Evolutionary conservation across 37 sponge, comb jelly and placozoan species (phyloP).

Genomic region (Ianthella basta): DNA sequence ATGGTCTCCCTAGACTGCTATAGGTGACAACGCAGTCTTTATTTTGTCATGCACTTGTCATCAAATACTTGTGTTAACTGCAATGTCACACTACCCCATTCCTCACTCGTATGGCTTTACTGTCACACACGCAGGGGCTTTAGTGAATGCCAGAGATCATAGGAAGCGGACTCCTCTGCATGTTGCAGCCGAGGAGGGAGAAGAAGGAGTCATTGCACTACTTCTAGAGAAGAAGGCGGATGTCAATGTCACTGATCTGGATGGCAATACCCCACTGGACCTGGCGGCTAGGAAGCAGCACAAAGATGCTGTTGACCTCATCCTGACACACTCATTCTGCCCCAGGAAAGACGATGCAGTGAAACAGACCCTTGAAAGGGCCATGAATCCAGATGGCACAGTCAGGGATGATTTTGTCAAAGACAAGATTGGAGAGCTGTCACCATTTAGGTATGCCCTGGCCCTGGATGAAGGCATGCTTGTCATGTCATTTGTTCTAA

Average conservation of each 20-base stretch:
- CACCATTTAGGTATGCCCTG: slow-evolving; percentile 11
- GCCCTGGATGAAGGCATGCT: no score
- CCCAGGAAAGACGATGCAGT: neutral
- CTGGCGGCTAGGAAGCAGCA: slow-evolving; percentile 12
- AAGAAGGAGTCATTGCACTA: neutral
- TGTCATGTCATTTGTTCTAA: no score
- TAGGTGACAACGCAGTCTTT: no score
- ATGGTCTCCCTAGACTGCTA: no score
- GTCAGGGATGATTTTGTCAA: neutral
- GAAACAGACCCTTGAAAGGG: neutral
- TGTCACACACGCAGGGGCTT: neutral
- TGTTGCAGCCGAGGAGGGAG: slow-evolving; percentile 33
- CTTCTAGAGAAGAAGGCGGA: slow-evolving; percentile 17
- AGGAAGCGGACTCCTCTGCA: slow-evolving; percentile 30
- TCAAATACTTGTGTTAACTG: no score
- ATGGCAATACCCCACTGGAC: slow-evolving; percentile 22
- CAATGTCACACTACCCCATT: no score
- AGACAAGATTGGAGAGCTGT: neutral
- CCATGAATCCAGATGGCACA: no score
- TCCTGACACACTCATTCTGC: neutral
- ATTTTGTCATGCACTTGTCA: no score
- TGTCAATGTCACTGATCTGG: neutral
- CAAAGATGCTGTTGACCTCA: neutral
- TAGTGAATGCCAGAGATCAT: slow-evolving; percentile 1
- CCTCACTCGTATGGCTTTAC: no score